Base-by-base conservation (phyloP, 2,888 invertebrate species). In the Plusia festucae region DNA sequence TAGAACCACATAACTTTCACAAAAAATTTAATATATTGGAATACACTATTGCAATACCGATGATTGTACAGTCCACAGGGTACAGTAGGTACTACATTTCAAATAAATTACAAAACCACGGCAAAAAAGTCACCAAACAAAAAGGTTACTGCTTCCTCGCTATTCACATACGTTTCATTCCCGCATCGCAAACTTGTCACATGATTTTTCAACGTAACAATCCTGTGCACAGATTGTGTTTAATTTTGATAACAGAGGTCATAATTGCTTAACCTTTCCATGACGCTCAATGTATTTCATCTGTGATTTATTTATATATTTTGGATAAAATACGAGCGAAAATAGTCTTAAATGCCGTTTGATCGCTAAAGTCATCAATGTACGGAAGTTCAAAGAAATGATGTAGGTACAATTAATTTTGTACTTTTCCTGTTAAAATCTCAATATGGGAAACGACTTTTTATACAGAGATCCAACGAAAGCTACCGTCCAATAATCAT, bases 401-500 rank as follows among this genome's bases (percentile, higher is more conserved):
- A 3, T 3, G 24, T 2, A 24, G 24, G 2, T 24, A 24, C 5
- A 24, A 24, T 24, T 24, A 24, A 24, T 30, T 30, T 30, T 30
- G 30, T 30, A 30, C n/a, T n/a, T 40, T 40, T 40, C 40, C 40
- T 40, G 44, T 58, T 16, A 5, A 64, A 46, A 5, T 34, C 32
- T 18, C 30, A 7, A 46, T 18, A 56, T 44, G 20, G 0, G 20
- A 46, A 54, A 20, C n/a, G 53, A 7, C 1, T 51, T 61, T 61
- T 59, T 51, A 15, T 53, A 13, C 8, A 32, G 2, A 7, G 27
- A 51, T 40, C 7, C 24, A 58, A 49, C 46, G n/a, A 44, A n/a
- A 61, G 57, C 49, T 46, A 56, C 16, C 13, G 54, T 64, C 62
- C 56, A 70, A 73, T 65, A 74, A 65, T 59, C 67, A 67, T 76